Percentiles rank a stretch among this genome's conserved stretches.
phyloP scores from a whole-genome alignment of 2,113 vertebrate genomes.

The Orycteropus afer region DNA sequence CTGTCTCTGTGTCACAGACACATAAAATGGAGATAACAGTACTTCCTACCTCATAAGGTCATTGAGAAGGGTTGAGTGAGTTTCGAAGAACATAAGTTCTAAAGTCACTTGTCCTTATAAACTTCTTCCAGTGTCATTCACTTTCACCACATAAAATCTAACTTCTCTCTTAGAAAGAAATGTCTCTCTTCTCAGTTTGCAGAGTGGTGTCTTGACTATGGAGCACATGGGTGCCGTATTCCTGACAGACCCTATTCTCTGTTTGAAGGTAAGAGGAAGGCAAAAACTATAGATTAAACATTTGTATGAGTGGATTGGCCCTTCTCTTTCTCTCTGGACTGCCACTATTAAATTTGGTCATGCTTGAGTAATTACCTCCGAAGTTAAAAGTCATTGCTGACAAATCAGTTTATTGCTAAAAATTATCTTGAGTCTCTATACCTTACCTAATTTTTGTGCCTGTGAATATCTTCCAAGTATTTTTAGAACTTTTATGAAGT shows the following conservation, averaged over 20 bases:
- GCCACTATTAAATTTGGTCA: background rate
- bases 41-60: background rate
- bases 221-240: slow-evolving; percentile 96
- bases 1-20: too few species aligned
- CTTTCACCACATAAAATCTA: background rate
- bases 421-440: background rate
- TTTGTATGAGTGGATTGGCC: fast-evolving
- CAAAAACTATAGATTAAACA: background rate
- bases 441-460: background rate
- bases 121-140: background rate
- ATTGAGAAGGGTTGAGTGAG: background rate
- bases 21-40: background rate
- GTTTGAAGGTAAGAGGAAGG: slow-evolving; percentile 93
- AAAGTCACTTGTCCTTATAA: background rate
- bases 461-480: background rate
- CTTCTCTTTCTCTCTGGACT: background rate
- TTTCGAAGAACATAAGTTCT: background rate
- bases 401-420: background rate
- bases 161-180: background rate
- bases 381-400: background rate
- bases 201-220: slow-evolving; percentile 98
- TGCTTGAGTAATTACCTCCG: background rate
- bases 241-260: slow-evolving; percentile 98
- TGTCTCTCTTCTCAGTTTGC: slow-evolving; percentile 89
- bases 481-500: background rate